A percentile compares a stretch with the other conserved stretches of the same genome.
phyloP scores from a whole-genome alignment of 2,888 invertebrate genomes.

The Mellilla xanthometata region DNA sequence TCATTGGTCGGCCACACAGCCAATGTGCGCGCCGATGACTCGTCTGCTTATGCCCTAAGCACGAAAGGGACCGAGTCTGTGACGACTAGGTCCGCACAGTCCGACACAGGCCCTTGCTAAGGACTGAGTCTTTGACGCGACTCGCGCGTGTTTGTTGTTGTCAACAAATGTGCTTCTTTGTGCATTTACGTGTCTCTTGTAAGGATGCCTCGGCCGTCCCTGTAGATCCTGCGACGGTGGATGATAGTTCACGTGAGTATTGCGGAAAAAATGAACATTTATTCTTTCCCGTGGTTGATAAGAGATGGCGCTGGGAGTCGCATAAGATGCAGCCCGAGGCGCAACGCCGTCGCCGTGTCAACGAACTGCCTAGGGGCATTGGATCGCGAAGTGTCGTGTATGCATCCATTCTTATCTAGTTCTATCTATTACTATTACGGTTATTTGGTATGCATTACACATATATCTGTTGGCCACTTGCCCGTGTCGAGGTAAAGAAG shows the following conservation, averaged over 20 bases:
- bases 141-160: constrained; percentile 51
- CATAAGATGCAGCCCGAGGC: constrained; percentile 41
- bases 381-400: too few species aligned
- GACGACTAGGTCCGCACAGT: constrained; percentile 47
- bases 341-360: constrained; percentile 51
- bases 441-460: too few species aligned
- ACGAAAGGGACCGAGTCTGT: constrained; percentile 61
- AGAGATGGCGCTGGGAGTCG: constrained; percentile 70
- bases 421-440: too few species aligned
- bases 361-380: constrained; percentile 56
- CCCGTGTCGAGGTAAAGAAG: too few species aligned
- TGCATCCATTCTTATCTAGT: too few species aligned
- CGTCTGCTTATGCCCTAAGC: constrained; percentile 55
- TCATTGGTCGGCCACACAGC: constrained; percentile 57
- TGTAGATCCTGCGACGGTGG: constrained; percentile 41
- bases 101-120: constrained; percentile 70
- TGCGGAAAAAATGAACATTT: constrained; percentile 40
- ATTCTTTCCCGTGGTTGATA: constrained; percentile 41
- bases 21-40: constrained; percentile 52
- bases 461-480: too few species aligned
- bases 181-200: constrained; percentile 48
- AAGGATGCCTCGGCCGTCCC: constrained; percentile 46
- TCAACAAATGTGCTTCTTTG: constrained; percentile 57
- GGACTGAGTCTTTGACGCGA: constrained; percentile 54
- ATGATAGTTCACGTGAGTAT: constrained; percentile 66